These are phyloP conservation scores for Siniperca undulata DNA, from an alignment of 2,797 vertebrate species.

Conservation along the genomic window DNA sequence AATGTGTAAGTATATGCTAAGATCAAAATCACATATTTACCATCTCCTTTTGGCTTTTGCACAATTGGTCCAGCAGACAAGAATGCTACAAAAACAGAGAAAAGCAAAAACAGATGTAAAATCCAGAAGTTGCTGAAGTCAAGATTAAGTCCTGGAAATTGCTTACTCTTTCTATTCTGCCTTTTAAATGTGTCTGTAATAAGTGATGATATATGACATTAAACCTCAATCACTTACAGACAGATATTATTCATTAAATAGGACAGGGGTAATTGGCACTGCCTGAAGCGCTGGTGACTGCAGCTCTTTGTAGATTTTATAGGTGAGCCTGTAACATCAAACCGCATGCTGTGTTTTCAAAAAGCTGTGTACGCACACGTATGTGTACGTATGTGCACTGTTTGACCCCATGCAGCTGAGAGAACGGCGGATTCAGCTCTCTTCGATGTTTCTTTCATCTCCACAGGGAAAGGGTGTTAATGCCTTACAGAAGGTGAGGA, in stretches of 20 bases:
- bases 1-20: not conserved
- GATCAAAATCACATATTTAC: slow-evolving; percentile 65
- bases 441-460: slow-evolving; percentile 74
- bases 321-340: slow-evolving; percentile 65
- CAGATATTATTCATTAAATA: slow-evolving; percentile 52
- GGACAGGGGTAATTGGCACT: slow-evolving; percentile 66
- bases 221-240: slow-evolving; percentile 66
- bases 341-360: slow-evolving; percentile 57
- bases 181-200: slow-evolving; percentile 39
- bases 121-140: slow-evolving; percentile 54
- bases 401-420: slow-evolving; percentile 52
- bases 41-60: slow-evolving; percentile 73
- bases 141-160: slow-evolving; percentile 43
- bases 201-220: slow-evolving; percentile 64
- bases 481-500: slow-evolving; percentile 66
- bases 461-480: slow-evolving; percentile 74
- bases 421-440: slow-evolving; percentile 65
- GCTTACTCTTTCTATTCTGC: slow-evolving; percentile 55
- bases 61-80: slow-evolving; percentile 82
- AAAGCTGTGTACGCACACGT: slow-evolving; percentile 36
- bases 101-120: slow-evolving; percentile 50
- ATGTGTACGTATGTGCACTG: slow-evolving; percentile 28
- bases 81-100: slow-evolving; percentile 70
- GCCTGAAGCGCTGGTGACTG: slow-evolving; percentile 57
- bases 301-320: slow-evolving; percentile 82